These are phyloP conservation scores for Strix aluco DNA, from an alignment of 2,113 vertebrate species.

Conservation along the genomic window DNA sequence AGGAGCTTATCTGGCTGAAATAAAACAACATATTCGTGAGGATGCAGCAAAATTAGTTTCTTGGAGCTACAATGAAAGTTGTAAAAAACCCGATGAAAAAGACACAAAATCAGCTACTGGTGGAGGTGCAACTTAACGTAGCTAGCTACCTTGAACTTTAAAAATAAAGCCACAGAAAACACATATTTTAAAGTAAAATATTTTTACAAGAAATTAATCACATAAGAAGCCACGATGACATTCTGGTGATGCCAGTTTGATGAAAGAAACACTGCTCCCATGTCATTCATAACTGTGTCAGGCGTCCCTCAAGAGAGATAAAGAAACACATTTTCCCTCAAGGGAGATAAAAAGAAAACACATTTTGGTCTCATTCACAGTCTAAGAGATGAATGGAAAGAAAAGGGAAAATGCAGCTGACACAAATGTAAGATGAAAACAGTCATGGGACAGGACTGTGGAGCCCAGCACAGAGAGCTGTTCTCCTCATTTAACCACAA, in stretches of 20 bases:
- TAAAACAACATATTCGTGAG: neutral
- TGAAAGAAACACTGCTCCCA: neutral
- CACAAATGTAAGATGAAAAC: neutral
- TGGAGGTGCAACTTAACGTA: neutral
- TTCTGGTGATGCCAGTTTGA: neutral
- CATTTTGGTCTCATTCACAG: conserved; percentile 12
- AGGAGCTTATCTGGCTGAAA: neutral
- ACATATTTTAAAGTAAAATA: neutral
- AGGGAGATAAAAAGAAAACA: conserved; percentile 9
- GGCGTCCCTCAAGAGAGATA: neutral
- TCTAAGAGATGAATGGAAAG: conserved; percentile 6
- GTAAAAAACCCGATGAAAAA: neutral
- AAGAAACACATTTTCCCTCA: neutral
- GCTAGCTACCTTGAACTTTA: neutral
- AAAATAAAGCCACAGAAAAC: neutral
- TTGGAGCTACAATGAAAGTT: neutral
- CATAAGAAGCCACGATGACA: neutral
- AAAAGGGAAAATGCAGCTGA: neutral
- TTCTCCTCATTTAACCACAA: neutral
- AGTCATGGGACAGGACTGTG: neutral
- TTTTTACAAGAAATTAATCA: neutral
- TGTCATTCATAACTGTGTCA: conserved; percentile 26
- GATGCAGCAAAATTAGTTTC: neutral
- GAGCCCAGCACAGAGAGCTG: neutral
- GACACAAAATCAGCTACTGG: neutral